Base-by-base conservation (phyloP, 64 coral and sea anemone genomes). In the Stichodactyla helianthus region DNA sequence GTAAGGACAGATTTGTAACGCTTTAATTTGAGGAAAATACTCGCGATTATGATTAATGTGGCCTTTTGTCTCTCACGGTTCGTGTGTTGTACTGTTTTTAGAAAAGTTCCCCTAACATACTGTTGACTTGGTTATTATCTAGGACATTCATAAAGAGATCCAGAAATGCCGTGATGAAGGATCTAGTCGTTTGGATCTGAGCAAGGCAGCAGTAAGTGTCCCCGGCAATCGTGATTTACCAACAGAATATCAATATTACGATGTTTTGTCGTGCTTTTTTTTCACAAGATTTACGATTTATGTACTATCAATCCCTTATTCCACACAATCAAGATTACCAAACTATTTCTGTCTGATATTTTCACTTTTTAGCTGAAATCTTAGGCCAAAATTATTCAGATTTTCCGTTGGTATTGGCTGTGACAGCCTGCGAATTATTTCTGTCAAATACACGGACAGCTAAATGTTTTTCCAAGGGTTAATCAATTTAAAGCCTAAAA, bases 111-210 rank as follows among this genome's bases (percentile, higher is more conserved):
- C 52, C 81, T 68, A 25, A 68, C 19, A 68, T 23, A 23, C 9
- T 7, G 10, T 18, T 28, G 5, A 68, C 54, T 86, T 86, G n/a
- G 51, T 86, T 57, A 63, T 89, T 79, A 20, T 61, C 54, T 53
- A 98, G 96, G 96, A 98, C 79, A 89, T 98, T 59, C 93, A 98
- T 79, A 94, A 98, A 84, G 96, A 94, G 86, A 98, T 98, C 67
- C 87, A 82, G 22, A 98, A 98, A 90, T 98, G 96, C 77, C 93
- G 93, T 28, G 96, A 98, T 23, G 93, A 98, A 59, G 93, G 93
- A 16, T 89, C 96, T 7, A 95, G 93, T 31, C 89, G 91, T 50
- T 83, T 95, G 52, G 96, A 98, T 91, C 82, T 98, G 0, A 92
- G 96, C 90, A 98, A 98, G 88, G 93, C 96, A 53, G 96, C 87